These are phyloP conservation scores for Merluccius polli DNA, from an alignment of 2,797 vertebrate species.

Conservation along the genomic window DNA sequence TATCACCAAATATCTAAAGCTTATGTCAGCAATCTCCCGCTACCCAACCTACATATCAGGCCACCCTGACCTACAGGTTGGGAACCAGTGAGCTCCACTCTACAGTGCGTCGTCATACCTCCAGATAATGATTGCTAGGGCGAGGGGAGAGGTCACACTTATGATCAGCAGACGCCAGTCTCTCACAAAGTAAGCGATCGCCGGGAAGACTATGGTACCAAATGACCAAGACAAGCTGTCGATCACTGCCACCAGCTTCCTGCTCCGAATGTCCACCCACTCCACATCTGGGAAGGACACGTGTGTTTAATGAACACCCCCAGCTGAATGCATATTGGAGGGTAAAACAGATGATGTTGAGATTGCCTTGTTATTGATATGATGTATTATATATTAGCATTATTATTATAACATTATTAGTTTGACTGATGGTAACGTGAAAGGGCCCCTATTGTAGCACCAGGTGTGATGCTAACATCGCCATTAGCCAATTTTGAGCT, in stretches of 20 bases:
- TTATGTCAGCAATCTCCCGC: no score
- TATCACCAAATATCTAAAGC: neutral
- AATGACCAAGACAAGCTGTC: conserved; percentile 74
- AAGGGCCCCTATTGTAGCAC: no score
- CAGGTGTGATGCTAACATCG: no score
- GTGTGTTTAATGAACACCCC: neutral
- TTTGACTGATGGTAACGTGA: no score
- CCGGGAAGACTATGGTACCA: conserved; percentile 46
- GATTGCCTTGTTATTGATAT: neutral
- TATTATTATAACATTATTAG: no score
- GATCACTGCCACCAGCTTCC: conserved; percentile 68
- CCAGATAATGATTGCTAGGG: conserved; percentile 70
- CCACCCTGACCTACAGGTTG: neutral
- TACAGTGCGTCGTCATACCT: conserved; percentile 58
- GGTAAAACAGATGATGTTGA: neutral
- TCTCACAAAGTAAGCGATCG: conserved; percentile 61
- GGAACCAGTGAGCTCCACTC: no score
- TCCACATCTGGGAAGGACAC: conserved; percentile 65
- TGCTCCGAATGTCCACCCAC: conserved; percentile 75
- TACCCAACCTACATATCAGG: no score
- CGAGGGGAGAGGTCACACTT: conserved; percentile 69
- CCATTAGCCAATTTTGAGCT: no score
- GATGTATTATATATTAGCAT: no score
- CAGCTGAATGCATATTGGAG: neutral
- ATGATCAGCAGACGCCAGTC: conserved; percentile 65